phyloP scores from a whole-genome alignment of 2,888 invertebrate genomes.

The Acleris laterana region DNA sequence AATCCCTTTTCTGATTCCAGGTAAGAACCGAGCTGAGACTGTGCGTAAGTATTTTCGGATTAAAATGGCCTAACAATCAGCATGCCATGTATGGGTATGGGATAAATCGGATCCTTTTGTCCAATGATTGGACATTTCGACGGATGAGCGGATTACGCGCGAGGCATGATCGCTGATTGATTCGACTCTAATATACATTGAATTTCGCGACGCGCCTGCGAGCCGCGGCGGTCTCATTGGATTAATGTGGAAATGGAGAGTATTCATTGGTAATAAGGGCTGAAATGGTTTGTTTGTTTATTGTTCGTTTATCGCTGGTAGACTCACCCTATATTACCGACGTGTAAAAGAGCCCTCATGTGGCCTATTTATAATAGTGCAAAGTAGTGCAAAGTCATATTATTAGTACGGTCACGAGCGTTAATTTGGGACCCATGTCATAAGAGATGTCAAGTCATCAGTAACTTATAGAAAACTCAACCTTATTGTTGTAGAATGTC shows the following conservation, averaged over 20 bases:
- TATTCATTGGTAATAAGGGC: too few species aligned
- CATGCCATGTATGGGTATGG: conserved; percentile 13
- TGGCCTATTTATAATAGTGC: too few species aligned
- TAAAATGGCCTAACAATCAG: conserved; percentile 6
- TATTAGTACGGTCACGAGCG: too few species aligned
- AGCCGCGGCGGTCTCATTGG: background rate
- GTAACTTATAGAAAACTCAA: too few species aligned
- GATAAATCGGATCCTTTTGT: conserved; percentile 28
- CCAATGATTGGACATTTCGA: conserved; percentile 24
- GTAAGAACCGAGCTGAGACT: conserved; percentile 16
- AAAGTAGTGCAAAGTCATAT: too few species aligned
- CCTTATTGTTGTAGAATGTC: too few species aligned
- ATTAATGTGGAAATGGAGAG: background rate
- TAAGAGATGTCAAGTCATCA: too few species aligned
- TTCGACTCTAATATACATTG: conserved; percentile 18
- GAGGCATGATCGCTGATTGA: conserved; percentile 25
- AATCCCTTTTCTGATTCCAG: conserved; percentile 26
- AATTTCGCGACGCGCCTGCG: background rate
- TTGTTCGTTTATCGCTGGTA: too few species aligned
- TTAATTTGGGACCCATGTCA: too few species aligned
- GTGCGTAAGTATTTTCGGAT: background rate
- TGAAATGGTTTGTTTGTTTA: too few species aligned
- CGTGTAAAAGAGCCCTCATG: too few species aligned
- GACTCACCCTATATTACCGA: too few species aligned
- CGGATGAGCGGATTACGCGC: conserved; percentile 11